These are phyloP conservation scores for Lasioglossum malachurum DNA, from an alignment of 2,888 invertebrate species.

Conservation along the genomic window DNA sequence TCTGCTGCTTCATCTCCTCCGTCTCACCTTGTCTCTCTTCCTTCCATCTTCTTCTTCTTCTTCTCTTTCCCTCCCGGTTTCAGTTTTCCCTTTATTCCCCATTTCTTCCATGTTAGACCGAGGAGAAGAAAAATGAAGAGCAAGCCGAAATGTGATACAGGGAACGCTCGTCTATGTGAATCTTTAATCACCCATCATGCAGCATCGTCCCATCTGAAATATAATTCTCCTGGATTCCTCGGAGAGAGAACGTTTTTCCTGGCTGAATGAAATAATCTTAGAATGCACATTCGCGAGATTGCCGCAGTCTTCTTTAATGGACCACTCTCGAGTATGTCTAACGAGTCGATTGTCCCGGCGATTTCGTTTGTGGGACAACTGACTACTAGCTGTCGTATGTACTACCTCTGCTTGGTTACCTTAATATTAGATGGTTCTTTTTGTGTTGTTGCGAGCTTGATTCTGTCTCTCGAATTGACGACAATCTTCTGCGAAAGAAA, in stretches of 20 bases:
- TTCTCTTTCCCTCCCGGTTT: not conserved
- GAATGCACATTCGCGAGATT: not conserved
- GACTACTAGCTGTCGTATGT: not conserved
- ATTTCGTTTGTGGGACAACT: not conserved
- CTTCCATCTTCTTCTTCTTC: not conserved
- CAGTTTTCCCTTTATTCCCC: not conserved
- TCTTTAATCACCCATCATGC: slow-evolving; percentile 69
- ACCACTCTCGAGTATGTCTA: not conserved
- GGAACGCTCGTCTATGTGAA: slow-evolving; percentile 69
- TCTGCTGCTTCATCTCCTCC: not conserved
- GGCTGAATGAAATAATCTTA: slow-evolving; percentile 4
- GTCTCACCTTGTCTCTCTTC: not conserved
- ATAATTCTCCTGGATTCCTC: slow-evolving; percentile 6
- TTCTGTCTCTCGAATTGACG: too few species aligned
- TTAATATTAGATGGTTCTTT: not conserved
- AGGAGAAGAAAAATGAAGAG: not conserved
- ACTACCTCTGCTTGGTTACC: not conserved
- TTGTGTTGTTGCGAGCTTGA: not conserved
- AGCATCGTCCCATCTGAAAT: slow-evolving; percentile 55
- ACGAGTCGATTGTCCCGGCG: not conserved
- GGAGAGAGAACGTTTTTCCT: not conserved
- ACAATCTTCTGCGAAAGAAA: too few species aligned
- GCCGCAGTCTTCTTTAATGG: not conserved
- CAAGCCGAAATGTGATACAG: not conserved
- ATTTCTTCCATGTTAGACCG: not conserved